phyloP scores from a whole-genome alignment of 1,140 invertebrate species.

The Chrysomallon squamiferum region DNA sequence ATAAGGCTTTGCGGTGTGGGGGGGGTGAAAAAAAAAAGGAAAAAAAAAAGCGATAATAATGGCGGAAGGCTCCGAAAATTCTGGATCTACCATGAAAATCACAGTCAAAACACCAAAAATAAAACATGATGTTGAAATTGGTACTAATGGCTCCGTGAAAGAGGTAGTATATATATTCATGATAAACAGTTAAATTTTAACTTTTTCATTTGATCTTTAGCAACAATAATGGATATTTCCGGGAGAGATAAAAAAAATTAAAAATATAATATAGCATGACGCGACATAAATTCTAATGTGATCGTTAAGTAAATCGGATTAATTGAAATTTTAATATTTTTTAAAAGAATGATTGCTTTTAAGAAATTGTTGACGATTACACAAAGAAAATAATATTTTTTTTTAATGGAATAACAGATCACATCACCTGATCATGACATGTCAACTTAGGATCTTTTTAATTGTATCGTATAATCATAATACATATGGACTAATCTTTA shows the following conservation, averaged over 20 bases:
- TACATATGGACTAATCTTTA: too few relatives aligned
- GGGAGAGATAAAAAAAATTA: neutral
- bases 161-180: slow-evolving; percentile 72
- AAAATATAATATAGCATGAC: neutral
- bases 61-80: slow-evolving; percentile 55
- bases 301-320: neutral
- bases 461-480: too few relatives aligned
- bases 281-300: neutral
- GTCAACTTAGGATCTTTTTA: too few relatives aligned
- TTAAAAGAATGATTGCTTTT: too few relatives aligned
- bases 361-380: too few relatives aligned
- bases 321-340: too few relatives aligned
- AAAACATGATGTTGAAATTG: slow-evolving; percentile 86
- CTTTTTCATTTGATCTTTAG: neutral
- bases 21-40: too few relatives aligned
- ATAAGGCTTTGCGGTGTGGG: too few relatives aligned
- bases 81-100: slow-evolving; percentile 74
- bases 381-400: too few relatives aligned
- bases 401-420: too few relatives aligned
- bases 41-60: slow-evolving; percentile 30
- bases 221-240: neutral
- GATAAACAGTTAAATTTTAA: neutral
- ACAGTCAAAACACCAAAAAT: slow-evolving; percentile 97
- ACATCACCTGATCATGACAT: too few relatives aligned
- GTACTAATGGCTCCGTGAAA: slow-evolving; percentile 85